A percentile compares a stretch with the other conserved stretches of the same genome.
Evolutionary conservation across 2,797 vertebrate species (phyloP).

Genomic region (Alca torda): DNA sequence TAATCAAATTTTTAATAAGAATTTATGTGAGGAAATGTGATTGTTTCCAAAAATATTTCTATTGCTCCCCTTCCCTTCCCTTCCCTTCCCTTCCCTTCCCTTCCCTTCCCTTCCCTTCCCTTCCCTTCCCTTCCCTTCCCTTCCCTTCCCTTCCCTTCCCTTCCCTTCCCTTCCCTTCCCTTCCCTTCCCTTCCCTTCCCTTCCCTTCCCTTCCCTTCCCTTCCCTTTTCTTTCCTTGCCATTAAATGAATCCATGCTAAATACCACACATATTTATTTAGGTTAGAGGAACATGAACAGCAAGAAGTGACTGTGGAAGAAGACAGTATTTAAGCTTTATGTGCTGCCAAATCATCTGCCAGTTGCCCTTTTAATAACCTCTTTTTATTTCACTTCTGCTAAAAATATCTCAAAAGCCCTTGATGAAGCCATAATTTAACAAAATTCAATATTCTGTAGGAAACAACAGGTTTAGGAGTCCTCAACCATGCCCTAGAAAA

Average conservation of each 20-base stretch:
- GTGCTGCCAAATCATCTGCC: not conserved
- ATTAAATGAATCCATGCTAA: not conserved
- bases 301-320: not conserved
- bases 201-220: not conserved
- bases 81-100: not conserved
- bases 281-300: not conserved
- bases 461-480: not conserved
- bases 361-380: slow-evolving; percentile 19
- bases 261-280: not conserved
- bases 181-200: not conserved
- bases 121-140: no score
- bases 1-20: not conserved
- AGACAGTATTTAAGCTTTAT: not conserved
- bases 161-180: not conserved
- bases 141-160: not conserved
- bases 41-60: not conserved
- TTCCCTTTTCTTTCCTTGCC: not conserved
- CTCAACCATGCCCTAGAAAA: not conserved
- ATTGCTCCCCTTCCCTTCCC: not conserved
- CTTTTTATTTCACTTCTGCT: slow-evolving; percentile 11
- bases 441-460: slow-evolving; percentile 32
- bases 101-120: no score
- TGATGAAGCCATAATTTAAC: slow-evolving; percentile 1
- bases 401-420: slow-evolving; percentile 42
- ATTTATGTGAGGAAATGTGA: not conserved